Conservation (phyloP, 2,113 vertebrate genomes). For the Chlamydotis undulata region DNA sequence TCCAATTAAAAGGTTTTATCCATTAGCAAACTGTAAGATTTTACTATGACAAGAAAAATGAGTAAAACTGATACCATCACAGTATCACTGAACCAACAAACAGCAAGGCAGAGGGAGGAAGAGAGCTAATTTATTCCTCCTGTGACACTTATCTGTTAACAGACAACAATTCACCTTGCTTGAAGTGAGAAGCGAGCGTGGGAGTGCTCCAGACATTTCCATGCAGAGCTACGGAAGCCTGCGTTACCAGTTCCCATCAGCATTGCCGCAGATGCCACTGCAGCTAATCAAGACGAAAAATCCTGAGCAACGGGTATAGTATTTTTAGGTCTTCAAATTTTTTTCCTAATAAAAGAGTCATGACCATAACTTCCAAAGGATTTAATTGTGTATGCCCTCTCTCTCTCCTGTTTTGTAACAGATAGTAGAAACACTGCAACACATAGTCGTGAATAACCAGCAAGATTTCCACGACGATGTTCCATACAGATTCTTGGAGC, state of each 20-base stretch:
- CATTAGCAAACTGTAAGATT: not conserved
- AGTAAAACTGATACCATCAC: not conserved
- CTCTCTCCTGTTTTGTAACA: slow-evolving; percentile 20
- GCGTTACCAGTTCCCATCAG: slow-evolving; percentile 64
- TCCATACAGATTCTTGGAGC: slow-evolving; percentile 71
- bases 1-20: not conserved
- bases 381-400: not conserved
- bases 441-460: slow-evolving; percentile 74
- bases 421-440: slow-evolving; percentile 78
- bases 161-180: slow-evolving; percentile 80
- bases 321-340: not conserved
- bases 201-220: not conserved
- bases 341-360: not conserved
- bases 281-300: slow-evolving; percentile 72
- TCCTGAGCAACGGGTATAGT: slow-evolving; percentile 75
- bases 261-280: slow-evolving; percentile 65
- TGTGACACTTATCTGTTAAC: not conserved
- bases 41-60: not conserved
- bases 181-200: slow-evolving; percentile 57
- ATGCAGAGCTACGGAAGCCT: slow-evolving; percentile 72
- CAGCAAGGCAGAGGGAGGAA: not conserved
- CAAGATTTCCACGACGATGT: slow-evolving; percentile 70
- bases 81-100: not conserved
- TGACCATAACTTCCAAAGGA: not conserved
- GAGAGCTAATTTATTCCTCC: not conserved